Conservation (phyloP, 2,113 vertebrate genomes). For the Camelus bactrianus region DNA sequence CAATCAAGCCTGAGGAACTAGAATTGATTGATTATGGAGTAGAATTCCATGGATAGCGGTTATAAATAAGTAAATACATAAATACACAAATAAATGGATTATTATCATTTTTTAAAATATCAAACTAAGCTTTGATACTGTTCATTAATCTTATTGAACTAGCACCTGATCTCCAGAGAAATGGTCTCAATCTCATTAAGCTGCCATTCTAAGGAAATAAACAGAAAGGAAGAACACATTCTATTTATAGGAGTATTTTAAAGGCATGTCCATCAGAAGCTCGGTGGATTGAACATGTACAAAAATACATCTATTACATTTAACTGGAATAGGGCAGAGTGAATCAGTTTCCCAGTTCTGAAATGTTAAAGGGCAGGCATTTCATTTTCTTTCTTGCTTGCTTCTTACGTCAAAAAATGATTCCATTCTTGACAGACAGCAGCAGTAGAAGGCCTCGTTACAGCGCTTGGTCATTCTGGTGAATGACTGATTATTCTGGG, state of each 20-base stretch:
- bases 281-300: background rate
- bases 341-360: constrained; percentile 41
- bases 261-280: constrained; percentile 23
- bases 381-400: constrained; percentile 65
- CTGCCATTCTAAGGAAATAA: constrained; percentile 46
- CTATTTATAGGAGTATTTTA: background rate
- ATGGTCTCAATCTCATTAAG: constrained; percentile 36
- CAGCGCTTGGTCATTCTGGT: background rate
- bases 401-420: constrained; percentile 54
- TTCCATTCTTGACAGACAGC: constrained; percentile 13
- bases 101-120: constrained; percentile 13
- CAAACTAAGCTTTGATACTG: background rate
- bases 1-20: background rate
- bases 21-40: background rate
- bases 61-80: background rate
- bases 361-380: constrained; percentile 70
- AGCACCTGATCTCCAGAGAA: constrained; percentile 22
- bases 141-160: constrained; percentile 30
- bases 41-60: background rate
- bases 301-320: constrained; percentile 62
- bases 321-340: constrained; percentile 38
- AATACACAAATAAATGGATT: background rate
- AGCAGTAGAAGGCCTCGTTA: background rate
- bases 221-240: background rate
- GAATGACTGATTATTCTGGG: constrained; percentile 57